Base-by-base conservation (phyloP, 2,888 invertebrate genomes). In the Philhelius pedissequus region DNA sequence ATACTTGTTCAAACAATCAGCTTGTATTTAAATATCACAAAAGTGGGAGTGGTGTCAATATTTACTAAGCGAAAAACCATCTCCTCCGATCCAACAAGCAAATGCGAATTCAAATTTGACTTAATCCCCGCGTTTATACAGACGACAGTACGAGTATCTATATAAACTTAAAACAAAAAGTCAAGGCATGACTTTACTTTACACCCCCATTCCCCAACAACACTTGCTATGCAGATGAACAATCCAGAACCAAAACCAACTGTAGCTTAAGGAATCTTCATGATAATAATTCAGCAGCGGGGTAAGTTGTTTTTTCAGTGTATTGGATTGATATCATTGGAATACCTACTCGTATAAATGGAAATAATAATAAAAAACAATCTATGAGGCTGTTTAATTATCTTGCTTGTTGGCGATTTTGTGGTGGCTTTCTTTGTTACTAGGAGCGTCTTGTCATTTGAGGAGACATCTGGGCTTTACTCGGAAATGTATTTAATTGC, bases 391-490 rank as follows among this genome's bases (percentile, higher is more conserved):
- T 64, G 69, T 74, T 83, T 74, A 78, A 78, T 83, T 83, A 79
- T 83, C 66, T 77, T 22, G 30, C 60, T 58, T 45, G 54, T 71
- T 70, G 64, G 32, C 48, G 20, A 76, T 76, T 82, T 71, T 68
- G 58, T 64, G 77, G 68, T 50, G 71, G 73, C 71, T 64, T 70
- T 75, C 73, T 80, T 62, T 80, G 84, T 84, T 84, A 80, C 84
- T 84, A 84, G 66, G 83, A 78, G 79, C 32, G 40, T 80, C 71
- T 68, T 66, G 70, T 84, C 84, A 88, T 88, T 88, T 88, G 88
- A 88, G 88, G 88, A 88, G 88, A 88, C 88, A 88, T 88, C 88
- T 88, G 87, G 87, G 88, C 88, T 88, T 88, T 88, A 88, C 87
- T 87, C 86, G 87, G 43, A 40, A 50, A 43, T 35, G 54, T 18